Evolutionary conservation across 2,888 invertebrate genomes (phyloP), one percentile per base, ranked within the genome.

Genomic region (Tanaodytes sp.): DNA sequence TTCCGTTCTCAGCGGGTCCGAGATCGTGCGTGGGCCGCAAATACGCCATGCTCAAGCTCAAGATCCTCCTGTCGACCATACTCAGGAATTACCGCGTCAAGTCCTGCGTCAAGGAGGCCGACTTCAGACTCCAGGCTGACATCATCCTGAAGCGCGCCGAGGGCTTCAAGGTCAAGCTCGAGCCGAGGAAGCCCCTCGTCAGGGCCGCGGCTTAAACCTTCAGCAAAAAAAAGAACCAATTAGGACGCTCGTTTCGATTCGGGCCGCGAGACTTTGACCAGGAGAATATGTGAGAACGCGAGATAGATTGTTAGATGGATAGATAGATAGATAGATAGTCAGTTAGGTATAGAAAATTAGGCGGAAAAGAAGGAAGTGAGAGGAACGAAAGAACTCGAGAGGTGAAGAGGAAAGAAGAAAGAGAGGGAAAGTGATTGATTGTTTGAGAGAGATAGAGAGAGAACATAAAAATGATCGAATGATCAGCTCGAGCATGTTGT

Each of bases 1-100:
- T 93, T 54, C 93, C 93, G 0, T 93, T 93, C 87, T 92, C 92
- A 66, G 93, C 93, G 43, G 93, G 93, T 19, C 93, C 93, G 1
- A 88, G 93, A 71, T 92, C 92, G 76, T 93, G 93, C 81, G 93
- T 93, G 16, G 93, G 92, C 46, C 90, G 92, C 36, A 93, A 93
- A 85, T 93, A 93, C 82, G 93, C 93, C n/a, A 89, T 93, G 87
- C 83, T 93, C 55, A 93, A 93, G 80, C 85, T 93, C 66, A 93
- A 93, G 84, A 90, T 93, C 11, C 86, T 93, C 0, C 87, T 93
- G 1, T 90, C 92, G 0, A 92, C 92, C 2, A 88, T 92, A 40
- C 81, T 93, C 67, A 89, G 93, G 62, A 91, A 91, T 82, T 93
- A 88, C 84, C 88, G 87, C 59, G 85, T 91, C 12, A 85, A 86